Evolutionary conservation across 2,113 vertebrate species (phyloP).

Genomic region (Delphinapterus leucas): DNA sequence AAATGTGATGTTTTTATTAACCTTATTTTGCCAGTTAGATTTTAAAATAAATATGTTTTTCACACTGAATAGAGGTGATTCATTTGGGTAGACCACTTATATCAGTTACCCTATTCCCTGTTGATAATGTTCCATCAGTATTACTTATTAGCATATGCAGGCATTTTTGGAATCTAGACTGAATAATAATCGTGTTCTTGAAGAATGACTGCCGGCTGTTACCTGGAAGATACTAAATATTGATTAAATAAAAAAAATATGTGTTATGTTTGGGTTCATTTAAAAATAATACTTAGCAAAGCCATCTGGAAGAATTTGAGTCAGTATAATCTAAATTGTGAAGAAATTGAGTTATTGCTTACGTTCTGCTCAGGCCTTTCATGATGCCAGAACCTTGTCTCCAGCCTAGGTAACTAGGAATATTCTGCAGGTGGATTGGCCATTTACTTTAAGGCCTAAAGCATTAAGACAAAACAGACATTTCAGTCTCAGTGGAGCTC

Average conservation of each 20-base stretch:
- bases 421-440: not conserved
- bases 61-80: not conserved
- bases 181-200: not conserved
- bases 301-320: not conserved
- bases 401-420: not conserved
- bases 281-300: not conserved
- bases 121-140: not conserved
- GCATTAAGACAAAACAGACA: not conserved
- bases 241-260: not conserved
- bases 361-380: not conserved
- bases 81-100: not conserved
- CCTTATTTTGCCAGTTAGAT: not conserved
- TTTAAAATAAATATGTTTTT: not conserved
- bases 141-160: not conserved
- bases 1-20: conserved; percentile 15
- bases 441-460: not conserved
- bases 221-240: not conserved
- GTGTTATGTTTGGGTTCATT: not conserved
- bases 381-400: not conserved
- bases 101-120: not conserved
- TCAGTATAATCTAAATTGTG: not conserved
- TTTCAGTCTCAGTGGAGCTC: not conserved
- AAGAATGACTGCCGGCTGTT: conserved; percentile 30
- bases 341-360: not conserved
- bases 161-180: not conserved